Base-by-base conservation (phyloP, 2,888 invertebrate genomes). In the Drosophila subquinaria region DNA sequence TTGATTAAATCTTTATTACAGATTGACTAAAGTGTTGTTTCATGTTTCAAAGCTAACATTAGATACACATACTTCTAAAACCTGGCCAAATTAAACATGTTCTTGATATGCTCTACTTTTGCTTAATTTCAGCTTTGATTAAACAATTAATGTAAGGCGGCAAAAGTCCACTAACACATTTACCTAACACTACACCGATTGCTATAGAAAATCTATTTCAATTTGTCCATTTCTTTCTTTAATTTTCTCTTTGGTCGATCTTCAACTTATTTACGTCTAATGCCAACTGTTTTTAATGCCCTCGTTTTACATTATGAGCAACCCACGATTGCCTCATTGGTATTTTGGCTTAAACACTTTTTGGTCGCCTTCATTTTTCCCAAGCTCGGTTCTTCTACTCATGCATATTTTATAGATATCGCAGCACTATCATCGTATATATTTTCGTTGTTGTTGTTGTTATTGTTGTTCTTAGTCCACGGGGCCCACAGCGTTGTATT, bases 371-470 rank as follows among this genome's bases (percentile, higher is more conserved):
- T 66, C 66, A 52, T 69, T 73, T 76, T 75, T 75, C 70, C 67
- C 84, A 71, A 62, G 72, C 77, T 53, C 23, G 59, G 62, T 50
- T 64, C 68, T 20, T 67, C 65, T 38, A 62, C 62, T 57, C 68
- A 64, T 85, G 83, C 75, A 85, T 83, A 88, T 88, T 79, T 83
- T 85, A 82, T 69, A 60, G 80, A 79, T 82, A 79, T 75, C 70
- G 57, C 76, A 50, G 56, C 73, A 65, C 72, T 77, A 77, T 73
- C 62, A 66, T 77, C 69, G 48, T 40, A 62, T 69, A 59, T 69
- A 59, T 48, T 59, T 64, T 42, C 35, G 17, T 51, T 40, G 38
- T 62, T 48, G 45, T 70, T 53, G 43, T 43, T 59, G 45, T 70
- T 53, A 40, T 43, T 59, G 66, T 40, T 42, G 15, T 47, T 40